Base-by-base conservation (phyloP, 2,113 vertebrate genomes). In the Quiscalus mexicanus region DNA sequence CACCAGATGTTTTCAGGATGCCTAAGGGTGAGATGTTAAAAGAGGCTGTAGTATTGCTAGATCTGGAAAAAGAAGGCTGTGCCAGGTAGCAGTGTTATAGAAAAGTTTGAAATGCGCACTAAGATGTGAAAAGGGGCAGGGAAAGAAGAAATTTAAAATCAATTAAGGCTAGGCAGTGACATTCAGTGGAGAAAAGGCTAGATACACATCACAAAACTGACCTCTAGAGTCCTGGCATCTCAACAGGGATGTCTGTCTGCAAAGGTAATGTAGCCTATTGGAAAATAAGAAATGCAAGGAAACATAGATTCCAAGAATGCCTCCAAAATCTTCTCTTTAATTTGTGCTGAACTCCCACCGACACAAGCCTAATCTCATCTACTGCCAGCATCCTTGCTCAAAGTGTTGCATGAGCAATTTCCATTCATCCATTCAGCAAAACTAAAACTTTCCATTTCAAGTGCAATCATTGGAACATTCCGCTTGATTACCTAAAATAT, bases 101-200 rank as follows among this genome's bases (percentile, higher is more conserved):
- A 41, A 70, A 65, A 6, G 19, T 17, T 60, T 3, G 1, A 8
- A 24, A 35, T 0, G 2, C 39, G 9, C 8, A 3, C 14, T 76
- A 35, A n/a, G 18, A 17, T 30, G 23, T 27, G 35, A 77, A 74
- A 31, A 60, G 5, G 7, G 12, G 9, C 42, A 74, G 33, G 3
- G 28, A 80, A 81, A 92, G 30, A 81, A 92, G 30, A 22, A 64
- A 64, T 6, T 19, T n/a, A n/a, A 49, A 86, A 77, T 31, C 31
- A 53, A 1, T 50, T 62, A 53, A 70, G 73, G 28, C 9, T 25
- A 75, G 23, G 14, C n/a, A 77, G 37, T 12, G 45, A 37, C 20
- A 60, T 64, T 60, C 20, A n/a, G 10, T 62, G 28, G 13, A 65
- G 28, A 56, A 89, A 80, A 53, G n/a, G 20, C 45, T 53, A 70